phyloP scores from a whole-genome alignment of 1,140 invertebrate genomes.

The Berghia stephanieae region DNA sequence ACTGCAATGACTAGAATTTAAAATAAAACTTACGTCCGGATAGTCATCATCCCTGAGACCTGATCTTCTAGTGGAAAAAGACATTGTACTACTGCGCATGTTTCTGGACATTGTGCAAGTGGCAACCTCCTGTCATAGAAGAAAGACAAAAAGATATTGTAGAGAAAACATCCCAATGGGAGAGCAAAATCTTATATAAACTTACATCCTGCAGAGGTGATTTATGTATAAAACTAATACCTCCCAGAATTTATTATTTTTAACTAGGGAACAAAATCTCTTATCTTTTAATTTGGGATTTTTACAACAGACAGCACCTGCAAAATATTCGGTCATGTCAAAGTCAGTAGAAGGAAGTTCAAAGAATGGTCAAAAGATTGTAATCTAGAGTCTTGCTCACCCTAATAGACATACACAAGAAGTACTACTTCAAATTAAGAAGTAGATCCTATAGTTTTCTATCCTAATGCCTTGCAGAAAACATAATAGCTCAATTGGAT shows the following conservation, averaged over 20 bases:
- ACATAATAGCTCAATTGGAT: too few species aligned
- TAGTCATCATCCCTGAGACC: constrained; percentile 31
- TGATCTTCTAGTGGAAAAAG: constrained; percentile 26
- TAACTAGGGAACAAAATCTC: background rate
- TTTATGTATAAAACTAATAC: background rate
- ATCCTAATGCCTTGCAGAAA: too few species aligned
- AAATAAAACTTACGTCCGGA: constrained; percentile 25
- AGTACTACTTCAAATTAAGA: too few species aligned
- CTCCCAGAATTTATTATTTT: background rate
- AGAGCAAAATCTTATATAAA: background rate
- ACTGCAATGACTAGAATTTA: too few species aligned
- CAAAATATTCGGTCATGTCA: too few species aligned
- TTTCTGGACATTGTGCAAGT: constrained; percentile 38
- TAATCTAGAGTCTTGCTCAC: too few species aligned
- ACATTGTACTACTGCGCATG: constrained; percentile 33
- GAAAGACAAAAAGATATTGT: too few species aligned
- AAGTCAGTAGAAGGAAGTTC: too few species aligned
- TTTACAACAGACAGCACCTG: background rate
- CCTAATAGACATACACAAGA: too few species aligned
- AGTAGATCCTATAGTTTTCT: too few species aligned
- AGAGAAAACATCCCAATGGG: too few species aligned
- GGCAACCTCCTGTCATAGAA: constrained; percentile 40
- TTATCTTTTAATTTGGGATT: background rate
- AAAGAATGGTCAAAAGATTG: too few species aligned
- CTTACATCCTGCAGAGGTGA: background rate